These are phyloP conservation scores for Hemicentrotus pulcherrimus DNA, from an alignment of 35 echinoderm and acorn worm species.

Conservation along the genomic window DNA sequence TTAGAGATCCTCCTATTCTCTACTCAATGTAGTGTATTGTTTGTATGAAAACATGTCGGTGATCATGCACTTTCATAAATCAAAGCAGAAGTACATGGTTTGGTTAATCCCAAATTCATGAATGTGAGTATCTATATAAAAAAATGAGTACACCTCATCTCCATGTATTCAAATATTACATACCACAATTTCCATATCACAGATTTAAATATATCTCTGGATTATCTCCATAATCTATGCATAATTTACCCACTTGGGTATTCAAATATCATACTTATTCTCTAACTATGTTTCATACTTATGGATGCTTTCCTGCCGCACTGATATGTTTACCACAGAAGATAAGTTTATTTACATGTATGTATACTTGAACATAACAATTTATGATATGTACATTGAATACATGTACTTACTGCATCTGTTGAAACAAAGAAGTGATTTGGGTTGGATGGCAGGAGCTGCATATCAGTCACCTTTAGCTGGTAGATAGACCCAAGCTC, in stretches of 20 bases:
- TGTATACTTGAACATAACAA: too few relatives aligned
- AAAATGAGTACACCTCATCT: neutral
- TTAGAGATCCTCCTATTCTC: neutral
- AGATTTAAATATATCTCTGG: neutral
- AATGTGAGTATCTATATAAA: neutral
- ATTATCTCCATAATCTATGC: neutral
- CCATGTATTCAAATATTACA: neutral
- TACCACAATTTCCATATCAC: neutral
- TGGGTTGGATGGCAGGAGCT: conserved; percentile 69
- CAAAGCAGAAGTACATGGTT: too few relatives aligned
- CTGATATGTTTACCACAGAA: too few relatives aligned
- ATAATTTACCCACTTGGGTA: neutral
- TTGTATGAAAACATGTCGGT: neutral
- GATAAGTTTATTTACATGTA: neutral
- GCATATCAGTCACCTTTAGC: conserved; percentile 57
- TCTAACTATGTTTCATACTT: neutral
- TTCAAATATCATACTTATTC: neutral
- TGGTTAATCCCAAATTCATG: neutral
- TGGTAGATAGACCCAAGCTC: conserved; percentile 35
- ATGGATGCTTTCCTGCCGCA: too few relatives aligned
- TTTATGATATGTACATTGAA: neutral
- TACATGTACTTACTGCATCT: conserved; percentile 65
- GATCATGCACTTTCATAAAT: neutral
- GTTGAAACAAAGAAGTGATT: conserved; percentile 88
- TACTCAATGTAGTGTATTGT: neutral